Percentiles rank a stretch among this genome's conserved stretches.
Evolutionary conservation across 2,888 invertebrate genomes (phyloP).

Genomic region (Eilema griseolum): DNA sequence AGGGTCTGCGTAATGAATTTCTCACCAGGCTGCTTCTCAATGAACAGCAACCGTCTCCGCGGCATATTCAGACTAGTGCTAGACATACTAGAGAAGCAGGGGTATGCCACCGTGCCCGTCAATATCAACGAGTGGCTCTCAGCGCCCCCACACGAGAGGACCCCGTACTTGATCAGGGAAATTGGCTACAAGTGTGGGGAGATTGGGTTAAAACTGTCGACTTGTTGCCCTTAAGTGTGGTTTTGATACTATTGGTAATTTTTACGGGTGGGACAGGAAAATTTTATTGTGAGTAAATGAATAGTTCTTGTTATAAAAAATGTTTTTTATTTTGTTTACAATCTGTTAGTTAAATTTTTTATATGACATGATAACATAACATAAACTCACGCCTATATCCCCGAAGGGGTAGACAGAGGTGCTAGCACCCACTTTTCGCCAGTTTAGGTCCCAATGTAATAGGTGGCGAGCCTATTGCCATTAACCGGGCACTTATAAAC

Average conservation of each 20-base stretch:
- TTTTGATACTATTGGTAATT: background rate
- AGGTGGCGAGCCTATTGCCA: no score
- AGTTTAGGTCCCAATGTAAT: no score
- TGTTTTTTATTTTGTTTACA: background rate
- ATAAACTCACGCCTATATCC: no score
- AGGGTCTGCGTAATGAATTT: slow-evolving; percentile 88
- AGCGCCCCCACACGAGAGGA: slow-evolving; percentile 86
- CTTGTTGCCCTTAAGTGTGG: slow-evolving; percentile 55
- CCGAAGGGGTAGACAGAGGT: no score
- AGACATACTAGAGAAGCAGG: slow-evolving; percentile 86
- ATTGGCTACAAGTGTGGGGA: slow-evolving; percentile 80
- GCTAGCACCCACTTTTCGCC: no score
- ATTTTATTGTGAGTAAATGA: slow-evolving; percentile 15
- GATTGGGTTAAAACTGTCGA: slow-evolving; percentile 73
- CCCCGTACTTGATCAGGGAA: slow-evolving; percentile 88
- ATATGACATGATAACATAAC: no score
- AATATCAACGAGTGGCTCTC: slow-evolving; percentile 83
- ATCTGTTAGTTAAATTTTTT: no score
- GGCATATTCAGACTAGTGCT: slow-evolving; percentile 83
- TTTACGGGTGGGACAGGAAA: slow-evolving; percentile 1
- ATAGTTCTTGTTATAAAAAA: background rate
- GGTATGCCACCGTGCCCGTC: slow-evolving; percentile 86
- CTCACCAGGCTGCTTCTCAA: slow-evolving; percentile 84
- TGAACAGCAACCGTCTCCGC: slow-evolving; percentile 86
- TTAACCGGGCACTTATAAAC: no score